These are phyloP conservation scores for Meles meles DNA, from an alignment of 2,113 vertebrate species.

Conservation along the genomic window DNA sequence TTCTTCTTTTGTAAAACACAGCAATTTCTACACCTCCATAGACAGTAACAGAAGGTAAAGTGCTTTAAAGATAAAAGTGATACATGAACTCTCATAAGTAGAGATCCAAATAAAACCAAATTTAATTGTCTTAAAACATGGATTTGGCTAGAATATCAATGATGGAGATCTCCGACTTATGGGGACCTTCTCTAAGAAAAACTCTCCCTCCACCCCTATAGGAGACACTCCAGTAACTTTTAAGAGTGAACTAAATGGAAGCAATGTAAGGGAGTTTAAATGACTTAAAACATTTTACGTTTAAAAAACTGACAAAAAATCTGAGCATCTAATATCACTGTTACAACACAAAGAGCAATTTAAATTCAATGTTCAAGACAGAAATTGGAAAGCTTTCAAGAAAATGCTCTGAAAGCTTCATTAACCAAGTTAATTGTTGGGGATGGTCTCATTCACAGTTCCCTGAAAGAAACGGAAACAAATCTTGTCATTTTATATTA, in stretches of 20 bases:
- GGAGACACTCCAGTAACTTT: not conserved
- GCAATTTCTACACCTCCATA: conserved; percentile 19
- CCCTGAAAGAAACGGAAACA: conserved; percentile 47
- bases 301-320: not conserved
- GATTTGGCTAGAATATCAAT: not conserved
- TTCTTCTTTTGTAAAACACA: not conserved
- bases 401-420: conserved; percentile 10
- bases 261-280: not conserved
- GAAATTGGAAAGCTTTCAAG: not conserved
- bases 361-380: conserved; percentile 19
- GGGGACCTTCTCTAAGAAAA: not conserved
- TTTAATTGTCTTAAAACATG: conserved; percentile 13
- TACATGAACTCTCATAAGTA: not conserved
- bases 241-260: not conserved
- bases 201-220: not conserved
- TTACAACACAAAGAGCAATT: conserved; percentile 6
- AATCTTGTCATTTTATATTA: conserved; percentile 47
- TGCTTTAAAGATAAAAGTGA: conserved; percentile 22
- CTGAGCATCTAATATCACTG: not conserved
- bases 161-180: not conserved
- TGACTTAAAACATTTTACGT: conserved; percentile 15
- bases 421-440: conserved; percentile 8
- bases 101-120: not conserved
- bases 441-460: conserved; percentile 66
- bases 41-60: conserved; percentile 16